These are phyloP conservation scores for Numida meleagris DNA, from an alignment of 2,113 vertebrate species.

Conservation along the genomic window DNA sequence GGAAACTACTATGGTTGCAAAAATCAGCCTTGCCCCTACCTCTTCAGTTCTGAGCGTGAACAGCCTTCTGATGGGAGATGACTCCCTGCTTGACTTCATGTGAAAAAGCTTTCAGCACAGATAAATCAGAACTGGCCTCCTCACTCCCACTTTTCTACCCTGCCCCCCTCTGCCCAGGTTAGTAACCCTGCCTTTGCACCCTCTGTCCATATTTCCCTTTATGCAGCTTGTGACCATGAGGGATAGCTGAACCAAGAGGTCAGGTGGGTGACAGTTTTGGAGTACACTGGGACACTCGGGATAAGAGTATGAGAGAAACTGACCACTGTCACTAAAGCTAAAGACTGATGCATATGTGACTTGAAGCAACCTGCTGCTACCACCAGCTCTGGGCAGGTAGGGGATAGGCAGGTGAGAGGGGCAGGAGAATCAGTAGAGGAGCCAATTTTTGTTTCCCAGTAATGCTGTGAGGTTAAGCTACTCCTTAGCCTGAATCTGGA, in stretches of 20 bases:
- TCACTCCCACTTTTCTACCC: not conserved
- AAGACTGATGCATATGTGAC: too few relatives aligned
- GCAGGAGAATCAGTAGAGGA: not conserved
- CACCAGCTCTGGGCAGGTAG: not conserved
- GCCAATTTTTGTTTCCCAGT: not conserved
- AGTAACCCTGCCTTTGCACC: too few relatives aligned
- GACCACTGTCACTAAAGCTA: too few relatives aligned
- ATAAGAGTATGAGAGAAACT: not conserved
- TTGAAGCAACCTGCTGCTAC: not conserved
- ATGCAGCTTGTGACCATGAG: not conserved
- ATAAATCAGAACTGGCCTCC: not conserved
- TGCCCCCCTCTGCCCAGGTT: not conserved
- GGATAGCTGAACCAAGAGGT: not conserved
- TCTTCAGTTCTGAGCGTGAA: not conserved
- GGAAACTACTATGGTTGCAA: not conserved
- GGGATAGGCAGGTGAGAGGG: not conserved
- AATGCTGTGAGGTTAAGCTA: not conserved
- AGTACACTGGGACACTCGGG: not conserved
- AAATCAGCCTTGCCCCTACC: not conserved
- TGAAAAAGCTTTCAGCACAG: not conserved
- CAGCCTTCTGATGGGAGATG: not conserved
- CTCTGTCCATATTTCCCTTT: not conserved
- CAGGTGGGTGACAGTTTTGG: not conserved
- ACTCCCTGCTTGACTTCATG: not conserved
- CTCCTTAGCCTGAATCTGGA: not conserved